phyloP scores from a whole-genome alignment of 2,113 vertebrate genomes.

The Menura novaehollandiae region DNA sequence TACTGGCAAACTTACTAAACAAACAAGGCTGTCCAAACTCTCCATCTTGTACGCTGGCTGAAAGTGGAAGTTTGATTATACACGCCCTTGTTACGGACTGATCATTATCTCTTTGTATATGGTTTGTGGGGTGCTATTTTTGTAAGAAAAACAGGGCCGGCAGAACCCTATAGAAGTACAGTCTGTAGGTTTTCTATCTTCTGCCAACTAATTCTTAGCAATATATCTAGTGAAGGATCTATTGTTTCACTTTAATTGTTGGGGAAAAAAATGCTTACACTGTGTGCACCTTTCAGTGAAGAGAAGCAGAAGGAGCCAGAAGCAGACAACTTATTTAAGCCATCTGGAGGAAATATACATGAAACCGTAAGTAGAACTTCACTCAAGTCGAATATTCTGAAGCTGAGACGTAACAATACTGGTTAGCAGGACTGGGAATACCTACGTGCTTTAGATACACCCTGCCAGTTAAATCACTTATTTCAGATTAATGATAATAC shows the following conservation, averaged over 20 bases:
- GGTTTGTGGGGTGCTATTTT: not conserved
- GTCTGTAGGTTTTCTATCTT: not conserved
- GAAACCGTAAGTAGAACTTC: not conserved
- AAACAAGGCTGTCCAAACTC: constrained; percentile 42
- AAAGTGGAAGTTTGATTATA: constrained; percentile 40
- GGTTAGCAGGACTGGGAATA: not conserved
- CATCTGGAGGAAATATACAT: not conserved
- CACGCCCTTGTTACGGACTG: constrained; percentile 21
- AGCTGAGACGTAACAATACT: not conserved
- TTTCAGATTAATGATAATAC: not conserved
- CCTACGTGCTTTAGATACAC: not conserved
- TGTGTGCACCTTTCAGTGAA: not conserved
- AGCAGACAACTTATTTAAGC: not conserved
- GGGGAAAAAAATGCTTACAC: not conserved
- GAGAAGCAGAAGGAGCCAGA: not conserved
- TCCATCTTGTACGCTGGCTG: not conserved
- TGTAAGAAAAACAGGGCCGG: not conserved
- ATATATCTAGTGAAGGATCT: not conserved
- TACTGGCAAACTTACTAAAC: constrained; percentile 46
- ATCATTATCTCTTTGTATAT: constrained; percentile 12
- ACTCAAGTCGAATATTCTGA: rapidly evolving
- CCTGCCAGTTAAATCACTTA: not conserved
- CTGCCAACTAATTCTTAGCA: not conserved
- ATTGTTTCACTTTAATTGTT: not conserved
- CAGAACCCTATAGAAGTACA: not conserved